Conservation (phyloP, 2,888 invertebrate species). For the Mythimna impura region DNA sequence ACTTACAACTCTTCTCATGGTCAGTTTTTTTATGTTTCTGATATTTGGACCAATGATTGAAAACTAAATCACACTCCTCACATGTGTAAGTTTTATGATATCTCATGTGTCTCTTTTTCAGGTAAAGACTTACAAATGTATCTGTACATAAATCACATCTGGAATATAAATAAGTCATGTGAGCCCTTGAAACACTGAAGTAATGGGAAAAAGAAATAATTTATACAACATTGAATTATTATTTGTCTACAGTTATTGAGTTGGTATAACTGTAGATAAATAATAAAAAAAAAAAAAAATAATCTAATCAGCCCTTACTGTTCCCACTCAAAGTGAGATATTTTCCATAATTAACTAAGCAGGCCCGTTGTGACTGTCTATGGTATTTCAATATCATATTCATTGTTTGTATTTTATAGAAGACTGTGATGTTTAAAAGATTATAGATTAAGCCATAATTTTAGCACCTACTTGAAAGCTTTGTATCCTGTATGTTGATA, state of each 20-base stretch:
- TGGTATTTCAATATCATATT: background rate
- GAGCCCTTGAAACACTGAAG: background rate
- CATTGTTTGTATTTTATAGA: background rate
- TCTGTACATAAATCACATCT: constrained; percentile 90
- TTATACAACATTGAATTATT: background rate
- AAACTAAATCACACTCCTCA: constrained; percentile 84
- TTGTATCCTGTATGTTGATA: constrained; percentile 88
- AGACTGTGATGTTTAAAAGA: background rate
- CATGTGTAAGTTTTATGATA: constrained; percentile 87
- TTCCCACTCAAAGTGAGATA: background rate
- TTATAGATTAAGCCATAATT: background rate
- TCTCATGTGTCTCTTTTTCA: constrained; percentile 87
- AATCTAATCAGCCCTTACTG: background rate
- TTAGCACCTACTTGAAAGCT: constrained; percentile 79
- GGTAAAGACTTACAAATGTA: constrained; percentile 85
- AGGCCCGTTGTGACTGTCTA: background rate
- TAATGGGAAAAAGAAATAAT: background rate
- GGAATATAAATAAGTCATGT: constrained; percentile 62
- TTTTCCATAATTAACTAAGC: background rate
- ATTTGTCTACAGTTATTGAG: background rate
- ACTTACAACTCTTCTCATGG: constrained; percentile 77
- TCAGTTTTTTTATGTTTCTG: constrained; percentile 83
- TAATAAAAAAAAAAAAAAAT: no score
- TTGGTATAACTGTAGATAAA: background rate
- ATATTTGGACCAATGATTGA: constrained; percentile 86